Percentiles rank a stretch among this genome's conserved stretches.
Conservation (phyloP, 2,797 vertebrate genomes). For the Scolopax bukidnonensis region DNA sequence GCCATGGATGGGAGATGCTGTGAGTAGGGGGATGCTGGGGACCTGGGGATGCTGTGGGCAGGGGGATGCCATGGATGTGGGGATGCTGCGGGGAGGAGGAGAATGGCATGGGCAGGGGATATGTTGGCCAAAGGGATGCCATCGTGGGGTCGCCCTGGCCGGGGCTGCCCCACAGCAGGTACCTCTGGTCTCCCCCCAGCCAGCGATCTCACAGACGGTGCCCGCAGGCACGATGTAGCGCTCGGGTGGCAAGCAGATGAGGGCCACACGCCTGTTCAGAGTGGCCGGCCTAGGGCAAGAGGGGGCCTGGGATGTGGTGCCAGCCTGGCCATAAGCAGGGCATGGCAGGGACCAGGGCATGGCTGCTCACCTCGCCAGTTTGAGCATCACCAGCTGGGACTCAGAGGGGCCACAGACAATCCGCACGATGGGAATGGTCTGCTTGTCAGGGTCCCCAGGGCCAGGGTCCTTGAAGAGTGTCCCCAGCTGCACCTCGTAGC, state of each 20-base stretch:
- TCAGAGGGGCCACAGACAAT: conserved; percentile 91
- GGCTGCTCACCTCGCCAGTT: conserved; percentile 84
- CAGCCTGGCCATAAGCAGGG: neutral
- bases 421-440: conserved; percentile 85
- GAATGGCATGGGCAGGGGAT: neutral
- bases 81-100: neutral
- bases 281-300: conserved; percentile 77
- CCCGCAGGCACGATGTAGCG: conserved; percentile 86
- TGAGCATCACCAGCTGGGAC: conserved; percentile 93
- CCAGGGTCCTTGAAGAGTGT: conserved; percentile 86
- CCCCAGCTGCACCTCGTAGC: conserved; percentile 91
- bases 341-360: fast-evolving
- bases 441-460: conserved; percentile 83
- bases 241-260: conserved; percentile 95
- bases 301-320: fast-evolving
- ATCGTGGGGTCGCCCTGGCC: neutral
- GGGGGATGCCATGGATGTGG: neutral
- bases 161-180: neutral
- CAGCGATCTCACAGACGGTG: conserved; percentile 91
- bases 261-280: conserved; percentile 88
- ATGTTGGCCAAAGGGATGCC: neutral
- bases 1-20: neutral
- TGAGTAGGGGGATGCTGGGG: neutral
- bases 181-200: conserved; percentile 95
- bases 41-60: neutral